Evolutionary conservation across 1,140 invertebrate species (phyloP).

Genomic region (Anthonomus grandis): DNA sequence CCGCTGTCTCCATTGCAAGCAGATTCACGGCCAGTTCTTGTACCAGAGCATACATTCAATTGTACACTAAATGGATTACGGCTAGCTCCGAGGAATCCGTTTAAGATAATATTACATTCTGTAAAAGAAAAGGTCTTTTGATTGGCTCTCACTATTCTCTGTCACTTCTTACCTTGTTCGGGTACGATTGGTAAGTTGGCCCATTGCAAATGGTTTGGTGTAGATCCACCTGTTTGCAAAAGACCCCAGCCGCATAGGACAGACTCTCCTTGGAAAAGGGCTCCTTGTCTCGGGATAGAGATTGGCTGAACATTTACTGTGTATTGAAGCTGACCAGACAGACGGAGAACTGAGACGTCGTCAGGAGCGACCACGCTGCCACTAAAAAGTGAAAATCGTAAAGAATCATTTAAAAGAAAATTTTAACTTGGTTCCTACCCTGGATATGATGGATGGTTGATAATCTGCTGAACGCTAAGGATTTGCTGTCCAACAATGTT

Average conservation of each 20-base stretch:
- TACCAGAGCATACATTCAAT: slow-evolving; percentile 2
- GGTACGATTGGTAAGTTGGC: not conserved
- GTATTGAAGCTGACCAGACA: not conserved
- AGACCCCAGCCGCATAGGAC: slow-evolving; percentile 49
- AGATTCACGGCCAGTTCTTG: not conserved
- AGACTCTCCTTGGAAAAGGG: slow-evolving; percentile 35
- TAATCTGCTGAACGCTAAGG: not conserved
- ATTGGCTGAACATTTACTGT: slow-evolving; percentile 51
- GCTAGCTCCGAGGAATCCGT: not conserved
- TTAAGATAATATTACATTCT: slow-evolving; percentile 5
- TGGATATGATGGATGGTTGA: slow-evolving; percentile 3
- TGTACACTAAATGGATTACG: slow-evolving; percentile 43
- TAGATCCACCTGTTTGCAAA: slow-evolving; percentile 32
- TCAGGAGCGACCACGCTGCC: slow-evolving; percentile 51
- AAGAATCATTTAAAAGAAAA: too few relatives aligned
- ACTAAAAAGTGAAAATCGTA: slow-evolving; percentile 14
- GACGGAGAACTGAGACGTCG: slow-evolving; percentile 61
- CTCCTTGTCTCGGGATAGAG: slow-evolving; percentile 48
- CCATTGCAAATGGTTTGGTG: slow-evolving; percentile 35
- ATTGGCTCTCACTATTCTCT: not conserved
- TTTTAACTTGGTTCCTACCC: slow-evolving; percentile 8
- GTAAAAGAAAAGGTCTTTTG: not conserved
- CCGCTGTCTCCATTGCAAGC: slow-evolving; percentile 6
- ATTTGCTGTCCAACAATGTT: slow-evolving; percentile 12
- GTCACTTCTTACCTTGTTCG: slow-evolving; percentile 1